Percentiles rank a stretch among this genome's conserved stretches.
These are phyloP conservation scores for Ceratotherium simum DNA, from an alignment of 2,113 vertebrate species.

Conservation along the genomic window DNA sequence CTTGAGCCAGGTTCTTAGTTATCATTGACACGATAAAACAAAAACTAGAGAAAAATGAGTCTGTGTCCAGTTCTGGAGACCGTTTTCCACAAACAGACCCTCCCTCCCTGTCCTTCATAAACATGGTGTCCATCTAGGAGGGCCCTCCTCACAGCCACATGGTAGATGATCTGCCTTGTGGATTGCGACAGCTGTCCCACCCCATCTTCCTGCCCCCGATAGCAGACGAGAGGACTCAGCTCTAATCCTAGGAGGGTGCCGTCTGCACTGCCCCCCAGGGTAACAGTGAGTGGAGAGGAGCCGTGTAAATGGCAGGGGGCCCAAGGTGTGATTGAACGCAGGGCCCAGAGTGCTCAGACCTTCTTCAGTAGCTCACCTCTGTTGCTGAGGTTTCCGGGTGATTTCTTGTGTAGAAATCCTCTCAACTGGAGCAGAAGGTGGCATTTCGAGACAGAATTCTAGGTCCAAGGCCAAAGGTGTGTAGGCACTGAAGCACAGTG, in stretches of 20 bases:
- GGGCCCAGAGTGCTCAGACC: no score
- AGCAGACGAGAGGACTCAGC: not conserved
- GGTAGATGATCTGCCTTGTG: no score
- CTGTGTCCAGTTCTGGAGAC: accelerated
- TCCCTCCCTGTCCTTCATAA: not conserved
- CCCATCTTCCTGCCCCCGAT: not conserved
- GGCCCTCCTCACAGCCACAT: accelerated
- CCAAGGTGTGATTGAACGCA: accelerated
- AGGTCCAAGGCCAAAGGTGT: not conserved
- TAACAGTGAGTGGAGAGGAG: no score
- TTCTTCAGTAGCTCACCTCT: not conserved
- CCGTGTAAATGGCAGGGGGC: accelerated
- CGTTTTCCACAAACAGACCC: no score
- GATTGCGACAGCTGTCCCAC: accelerated
- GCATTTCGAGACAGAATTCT: not conserved
- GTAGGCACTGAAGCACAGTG: not conserved
- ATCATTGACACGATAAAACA: not conserved
- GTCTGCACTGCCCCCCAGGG: not conserved
- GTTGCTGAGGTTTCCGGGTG: not conserved
- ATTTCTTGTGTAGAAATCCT: not conserved
- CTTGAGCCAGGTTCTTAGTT: not conserved
- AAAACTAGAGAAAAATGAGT: no score
- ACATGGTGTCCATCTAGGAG: accelerated
- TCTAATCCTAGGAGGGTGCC: not conserved
- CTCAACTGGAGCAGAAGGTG: not conserved